These are phyloP conservation scores for Hirtodrosophila cameraria DNA, from an alignment of 2,888 invertebrate species.

Conservation along the genomic window DNA sequence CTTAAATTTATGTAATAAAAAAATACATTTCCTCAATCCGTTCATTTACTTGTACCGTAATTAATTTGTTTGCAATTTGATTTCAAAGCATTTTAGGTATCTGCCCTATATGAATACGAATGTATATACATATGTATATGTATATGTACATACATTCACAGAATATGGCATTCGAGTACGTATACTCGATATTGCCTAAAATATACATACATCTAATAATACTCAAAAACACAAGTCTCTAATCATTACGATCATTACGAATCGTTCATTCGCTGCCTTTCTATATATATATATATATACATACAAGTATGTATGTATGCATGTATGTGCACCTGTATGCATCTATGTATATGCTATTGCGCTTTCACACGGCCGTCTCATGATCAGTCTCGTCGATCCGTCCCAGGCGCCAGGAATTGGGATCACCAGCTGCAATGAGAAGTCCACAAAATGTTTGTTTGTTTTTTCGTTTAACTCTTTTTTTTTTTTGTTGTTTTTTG, in stretches of 20 bases:
- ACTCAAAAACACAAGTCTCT: conserved; percentile 82
- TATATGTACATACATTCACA: conserved; percentile 13
- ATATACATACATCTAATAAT: conserved; percentile 80
- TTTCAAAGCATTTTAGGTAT: conserved; percentile 32
- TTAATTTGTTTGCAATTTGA: conserved; percentile 47
- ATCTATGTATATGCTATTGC: conserved; percentile 21
- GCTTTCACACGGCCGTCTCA: conserved; percentile 90
- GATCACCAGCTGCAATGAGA: conserved; percentile 87
- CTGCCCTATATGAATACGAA: conserved; percentile 2
- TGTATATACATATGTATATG: neutral
- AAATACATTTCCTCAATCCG: conserved; percentile 55
- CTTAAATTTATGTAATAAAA: conserved; percentile 67
- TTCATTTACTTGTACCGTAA: conserved; percentile 27
- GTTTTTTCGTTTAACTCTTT: neutral
- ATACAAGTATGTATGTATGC: conserved; percentile 5
- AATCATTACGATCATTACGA: conserved; percentile 54
- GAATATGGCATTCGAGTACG: conserved; percentile 4
- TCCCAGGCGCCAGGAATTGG: conserved; percentile 92
- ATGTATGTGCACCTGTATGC: neutral
- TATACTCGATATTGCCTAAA: conserved; percentile 58
- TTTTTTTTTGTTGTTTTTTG: neutral
- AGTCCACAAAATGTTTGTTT: neutral
- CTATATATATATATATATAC: conserved; percentile 14
- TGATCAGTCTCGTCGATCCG: conserved; percentile 92
- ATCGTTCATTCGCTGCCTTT: conserved; percentile 6